Conservation (phyloP, 2,888 invertebrate species). For the Fragum sueziense region DNA sequence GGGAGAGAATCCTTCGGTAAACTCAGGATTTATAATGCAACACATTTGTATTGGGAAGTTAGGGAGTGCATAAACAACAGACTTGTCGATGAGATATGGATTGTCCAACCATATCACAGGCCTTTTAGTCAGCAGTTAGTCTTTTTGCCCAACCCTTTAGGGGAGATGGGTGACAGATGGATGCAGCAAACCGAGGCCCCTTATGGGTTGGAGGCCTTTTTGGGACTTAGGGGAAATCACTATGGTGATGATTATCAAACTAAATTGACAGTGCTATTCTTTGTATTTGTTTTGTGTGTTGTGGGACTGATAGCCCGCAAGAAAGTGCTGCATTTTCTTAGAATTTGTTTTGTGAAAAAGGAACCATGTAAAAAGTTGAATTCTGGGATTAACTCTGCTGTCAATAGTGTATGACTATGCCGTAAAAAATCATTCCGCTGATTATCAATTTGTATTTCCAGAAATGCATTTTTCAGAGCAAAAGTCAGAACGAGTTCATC, state of each 20-base stretch:
- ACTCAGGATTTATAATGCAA: constrained; percentile 68
- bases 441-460: too few relatives aligned
- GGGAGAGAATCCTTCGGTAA: constrained; percentile 70
- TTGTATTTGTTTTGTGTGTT: constrained; percentile 61
- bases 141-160: constrained; percentile 62
- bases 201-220: constrained; percentile 56
- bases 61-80: constrained; percentile 68
- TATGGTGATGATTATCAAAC: constrained; percentile 67
- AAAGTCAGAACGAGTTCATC: background rate
- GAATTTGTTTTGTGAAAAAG: constrained; percentile 66
- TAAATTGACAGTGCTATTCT: constrained; percentile 61
- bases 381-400: constrained; percentile 16
- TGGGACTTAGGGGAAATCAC: constrained; percentile 54
- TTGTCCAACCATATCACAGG: constrained; percentile 70
- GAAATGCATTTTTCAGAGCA: background rate
- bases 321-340: constrained; percentile 61
- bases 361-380: constrained; percentile 61
- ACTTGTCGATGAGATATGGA: constrained; percentile 68
- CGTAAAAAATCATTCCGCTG: background rate
- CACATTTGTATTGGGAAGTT: constrained; percentile 73
- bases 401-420: constrained; percentile 17
- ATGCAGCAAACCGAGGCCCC: constrained; percentile 43
- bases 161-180: constrained; percentile 62
- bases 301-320: constrained; percentile 62
- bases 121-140: constrained; percentile 63